These are phyloP conservation scores for Trichomalopsis sarcophagae DNA, from an alignment of 1,140 invertebrate species.

Conservation along the genomic window DNA sequence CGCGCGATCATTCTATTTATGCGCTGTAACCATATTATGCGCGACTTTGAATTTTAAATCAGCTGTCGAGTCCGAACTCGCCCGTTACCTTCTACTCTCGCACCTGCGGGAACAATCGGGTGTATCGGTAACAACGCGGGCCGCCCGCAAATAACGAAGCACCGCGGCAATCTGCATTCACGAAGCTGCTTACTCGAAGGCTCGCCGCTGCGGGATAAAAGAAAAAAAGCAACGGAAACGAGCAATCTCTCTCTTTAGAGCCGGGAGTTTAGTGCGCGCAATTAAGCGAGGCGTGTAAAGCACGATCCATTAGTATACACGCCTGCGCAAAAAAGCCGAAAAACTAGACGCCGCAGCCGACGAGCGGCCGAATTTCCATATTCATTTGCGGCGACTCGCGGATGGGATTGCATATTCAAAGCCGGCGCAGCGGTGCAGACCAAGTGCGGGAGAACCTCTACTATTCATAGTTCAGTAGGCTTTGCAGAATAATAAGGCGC, in stretches of 20 bases:
- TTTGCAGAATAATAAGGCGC: constrained; percentile 61
- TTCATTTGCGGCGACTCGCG: constrained; percentile 36
- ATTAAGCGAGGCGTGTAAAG: constrained; percentile 35
- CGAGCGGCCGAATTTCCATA: constrained; percentile 39
- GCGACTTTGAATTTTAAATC: too few relatives aligned
- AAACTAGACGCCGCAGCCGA: not conserved
- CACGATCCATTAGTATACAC: not conserved
- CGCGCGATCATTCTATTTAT: too few relatives aligned
- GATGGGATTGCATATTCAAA: constrained; percentile 43
- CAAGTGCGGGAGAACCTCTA: constrained; percentile 52
- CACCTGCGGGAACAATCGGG: too few relatives aligned
- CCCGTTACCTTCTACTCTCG: too few relatives aligned
- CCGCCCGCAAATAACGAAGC: too few relatives aligned
- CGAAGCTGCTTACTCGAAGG: too few relatives aligned
- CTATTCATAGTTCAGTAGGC: constrained; percentile 54
- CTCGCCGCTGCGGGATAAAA: not conserved
- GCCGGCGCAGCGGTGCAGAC: not conserved
- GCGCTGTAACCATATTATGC: too few relatives aligned
- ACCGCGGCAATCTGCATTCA: too few relatives aligned
- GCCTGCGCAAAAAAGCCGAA: not conserved
- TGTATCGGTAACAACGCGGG: too few relatives aligned
- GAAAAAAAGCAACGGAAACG: constrained; percentile 16
- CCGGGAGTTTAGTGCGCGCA: constrained; percentile 10
- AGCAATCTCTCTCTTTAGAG: constrained; percentile 28
- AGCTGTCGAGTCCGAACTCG: too few relatives aligned